A percentile compares a stretch with the other conserved stretches of the same genome.
Conservation (phyloP, 2,888 invertebrate genomes). For the Eudemis profundana region DNA sequence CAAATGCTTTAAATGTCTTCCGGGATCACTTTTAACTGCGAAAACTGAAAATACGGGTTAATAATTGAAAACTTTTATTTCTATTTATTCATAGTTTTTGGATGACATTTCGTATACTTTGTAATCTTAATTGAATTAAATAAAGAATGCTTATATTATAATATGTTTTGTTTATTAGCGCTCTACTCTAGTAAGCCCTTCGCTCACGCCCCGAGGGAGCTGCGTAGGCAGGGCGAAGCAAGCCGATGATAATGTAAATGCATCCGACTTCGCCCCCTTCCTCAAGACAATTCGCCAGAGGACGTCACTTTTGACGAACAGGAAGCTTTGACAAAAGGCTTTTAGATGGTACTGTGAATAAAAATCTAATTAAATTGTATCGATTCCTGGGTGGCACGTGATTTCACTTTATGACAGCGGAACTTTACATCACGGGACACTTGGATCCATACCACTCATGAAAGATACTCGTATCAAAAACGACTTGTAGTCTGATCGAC, state of each 20-base stretch:
- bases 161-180: constrained; percentile 23
- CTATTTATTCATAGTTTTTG: background rate
- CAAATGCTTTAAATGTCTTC: too few relatives aligned
- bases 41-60: too few relatives aligned
- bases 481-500: too few relatives aligned
- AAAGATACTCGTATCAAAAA: too few relatives aligned
- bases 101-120: too few relatives aligned
- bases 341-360: constrained; percentile 47
- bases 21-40: too few relatives aligned
- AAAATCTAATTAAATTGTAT: constrained; percentile 31
- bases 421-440: too few relatives aligned
- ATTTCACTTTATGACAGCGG: too few relatives aligned
- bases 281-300: constrained; percentile 57
- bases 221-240: constrained; percentile 61
- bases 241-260: constrained; percentile 67
- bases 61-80: background rate
- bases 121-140: background rate
- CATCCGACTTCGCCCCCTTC: constrained; percentile 59
- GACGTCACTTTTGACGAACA: constrained; percentile 55
- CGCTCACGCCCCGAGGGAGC: constrained; percentile 55
- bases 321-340: constrained; percentile 55
- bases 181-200: constrained; percentile 52
- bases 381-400: too few relatives aligned
- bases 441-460: too few relatives aligned
- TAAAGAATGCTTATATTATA: constrained; percentile 5